Percentiles rank a stretch among this genome's conserved stretches.
phyloP scores from a whole-genome alignment of 2,797 vertebrate genomes.

The Eleutherodactylus coqui region DNA sequence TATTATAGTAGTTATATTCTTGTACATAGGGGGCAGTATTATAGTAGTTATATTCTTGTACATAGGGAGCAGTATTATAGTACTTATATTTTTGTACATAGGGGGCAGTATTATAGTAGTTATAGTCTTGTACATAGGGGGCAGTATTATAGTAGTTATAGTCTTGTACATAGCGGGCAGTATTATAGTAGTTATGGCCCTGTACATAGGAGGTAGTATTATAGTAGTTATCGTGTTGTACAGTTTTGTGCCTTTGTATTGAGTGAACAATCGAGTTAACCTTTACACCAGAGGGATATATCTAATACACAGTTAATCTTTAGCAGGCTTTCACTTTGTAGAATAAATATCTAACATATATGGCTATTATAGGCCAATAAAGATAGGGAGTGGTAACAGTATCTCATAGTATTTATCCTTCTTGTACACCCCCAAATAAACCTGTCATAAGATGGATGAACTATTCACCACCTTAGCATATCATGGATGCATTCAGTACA shows the following conservation, averaged over 20 bases:
- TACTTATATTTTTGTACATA: not conserved
- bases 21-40: not conserved
- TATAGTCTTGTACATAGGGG: not conserved
- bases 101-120: not conserved
- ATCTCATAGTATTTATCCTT: too few species aligned
- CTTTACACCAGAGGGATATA: not conserved
- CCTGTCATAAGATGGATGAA: not conserved
- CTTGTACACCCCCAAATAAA: not conserved
- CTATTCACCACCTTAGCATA: too few species aligned
- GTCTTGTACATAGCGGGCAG: not conserved
- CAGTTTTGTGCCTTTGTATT: too few species aligned
- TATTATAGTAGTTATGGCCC: not conserved
- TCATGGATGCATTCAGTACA: too few species aligned
- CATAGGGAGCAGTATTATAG: constrained; percentile 1
- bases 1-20: constrained; percentile 12
- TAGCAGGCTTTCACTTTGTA: not conserved
- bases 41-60: constrained; percentile 9
- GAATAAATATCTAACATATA: not conserved
- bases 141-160: constrained; percentile 12
- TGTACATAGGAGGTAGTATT: not conserved
- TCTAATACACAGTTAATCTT: not conserved
- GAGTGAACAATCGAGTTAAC: too few species aligned
- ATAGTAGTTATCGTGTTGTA: not conserved
- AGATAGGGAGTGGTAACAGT: not conserved
- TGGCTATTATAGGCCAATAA: not conserved